phyloP scores from a whole-genome alignment of 2,113 vertebrate genomes.

The Alouatta palliata region DNA sequence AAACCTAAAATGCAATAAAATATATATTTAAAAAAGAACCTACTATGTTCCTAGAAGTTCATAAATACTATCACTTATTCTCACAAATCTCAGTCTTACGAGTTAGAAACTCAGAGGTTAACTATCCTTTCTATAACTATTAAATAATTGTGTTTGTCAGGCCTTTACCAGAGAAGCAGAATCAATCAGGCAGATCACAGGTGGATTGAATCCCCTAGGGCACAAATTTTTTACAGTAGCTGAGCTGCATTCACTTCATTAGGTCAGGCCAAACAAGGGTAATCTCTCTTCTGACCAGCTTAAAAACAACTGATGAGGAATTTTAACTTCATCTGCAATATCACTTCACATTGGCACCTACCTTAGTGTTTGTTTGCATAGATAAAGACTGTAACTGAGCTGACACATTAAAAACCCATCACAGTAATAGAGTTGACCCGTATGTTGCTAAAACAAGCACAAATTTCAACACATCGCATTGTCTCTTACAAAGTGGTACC shows the following conservation, averaged over 20 bases:
- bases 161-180: neutral
- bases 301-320: neutral
- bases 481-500: neutral
- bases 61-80: neutral
- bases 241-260: rapidly evolving
- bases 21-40: too few species aligned
- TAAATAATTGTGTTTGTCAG: neutral
- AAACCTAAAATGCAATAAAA: too few species aligned
- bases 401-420: neutral
- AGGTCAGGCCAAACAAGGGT: neutral
- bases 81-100: neutral
- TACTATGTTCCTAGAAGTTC: neutral
- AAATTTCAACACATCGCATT: neutral
- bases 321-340: neutral
- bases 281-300: neutral
- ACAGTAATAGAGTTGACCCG: neutral
- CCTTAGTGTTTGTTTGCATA: neutral
- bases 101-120: neutral
- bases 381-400: neutral
- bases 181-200: rapidly evolving
- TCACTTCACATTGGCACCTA: neutral
- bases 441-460: neutral
- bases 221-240: neutral
- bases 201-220: neutral
- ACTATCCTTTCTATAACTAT: neutral